Conservation (phyloP, 2,888 invertebrate genomes). For the Chrysolina americana region DNA sequence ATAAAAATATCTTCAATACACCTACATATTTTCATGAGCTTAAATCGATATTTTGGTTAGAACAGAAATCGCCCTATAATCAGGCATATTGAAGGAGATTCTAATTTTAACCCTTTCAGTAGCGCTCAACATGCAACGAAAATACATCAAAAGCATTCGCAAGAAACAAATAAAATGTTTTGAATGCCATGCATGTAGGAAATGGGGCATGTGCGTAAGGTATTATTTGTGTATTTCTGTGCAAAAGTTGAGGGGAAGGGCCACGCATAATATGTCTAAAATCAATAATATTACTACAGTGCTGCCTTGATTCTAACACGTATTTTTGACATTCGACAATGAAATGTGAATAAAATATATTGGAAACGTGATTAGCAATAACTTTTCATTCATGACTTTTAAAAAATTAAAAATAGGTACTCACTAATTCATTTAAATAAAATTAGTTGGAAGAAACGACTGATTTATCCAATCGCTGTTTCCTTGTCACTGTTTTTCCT, state of each 20-base stretch:
- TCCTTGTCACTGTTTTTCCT: background rate
- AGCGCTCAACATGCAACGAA: conserved; percentile 20
- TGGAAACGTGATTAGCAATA: conserved; percentile 9
- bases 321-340: conserved; percentile 57
- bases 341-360: conserved; percentile 26
- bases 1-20: too few relatives aligned
- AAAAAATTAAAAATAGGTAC: conserved; percentile 36
- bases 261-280: conserved; percentile 60
- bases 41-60: conserved; percentile 2
- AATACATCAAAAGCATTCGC: conserved; percentile 12
- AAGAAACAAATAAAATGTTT: conserved; percentile 14
- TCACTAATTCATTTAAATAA: conserved; percentile 37
- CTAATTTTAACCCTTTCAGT: conserved; percentile 17
- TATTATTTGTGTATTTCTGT: conserved; percentile 48
- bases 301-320: conserved; percentile 58
- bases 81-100: background rate
- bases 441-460: conserved; percentile 28
- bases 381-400: conserved; percentile 47
- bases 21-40: background rate
- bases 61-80: background rate
- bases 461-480: conserved; percentile 28
- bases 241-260: conserved; percentile 53
- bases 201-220: conserved; percentile 49
- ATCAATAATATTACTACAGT: conserved; percentile 67
- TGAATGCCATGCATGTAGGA: conserved; percentile 28